Evolutionary conservation across 2,797 vertebrate species (phyloP).

Genomic region (Sebastes oblongus): DNA sequence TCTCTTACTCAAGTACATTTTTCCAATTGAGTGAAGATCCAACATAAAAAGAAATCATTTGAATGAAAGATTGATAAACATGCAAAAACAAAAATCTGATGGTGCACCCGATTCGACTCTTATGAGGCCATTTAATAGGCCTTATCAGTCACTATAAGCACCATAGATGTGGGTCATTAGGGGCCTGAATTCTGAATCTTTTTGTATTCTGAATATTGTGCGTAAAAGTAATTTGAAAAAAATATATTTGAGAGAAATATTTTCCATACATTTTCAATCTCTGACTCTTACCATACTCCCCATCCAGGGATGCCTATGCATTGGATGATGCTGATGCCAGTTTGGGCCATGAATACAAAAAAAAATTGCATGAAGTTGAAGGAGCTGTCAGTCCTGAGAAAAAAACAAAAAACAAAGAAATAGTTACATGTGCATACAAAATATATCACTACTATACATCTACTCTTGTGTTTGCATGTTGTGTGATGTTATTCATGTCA

Average conservation of each 20-base stretch:
- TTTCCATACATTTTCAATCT: background rate
- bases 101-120: too few relatives aligned
- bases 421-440: background rate
- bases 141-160: too few relatives aligned
- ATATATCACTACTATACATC: background rate
- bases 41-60: background rate
- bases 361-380: constrained; percentile 99
- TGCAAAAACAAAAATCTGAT: background rate
- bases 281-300: constrained; percentile 93
- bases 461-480: background rate
- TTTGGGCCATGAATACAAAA: constrained; percentile 97
- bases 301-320: constrained; percentile 96
- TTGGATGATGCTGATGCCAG: constrained; percentile 95
- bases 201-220: background rate
- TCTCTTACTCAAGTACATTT: background rate
- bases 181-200: background rate
- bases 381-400: constrained; percentile 92
- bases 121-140: too few relatives aligned
- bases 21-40: background rate
- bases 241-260: background rate
- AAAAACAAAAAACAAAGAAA: background rate
- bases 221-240: background rate
- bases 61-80: background rate
- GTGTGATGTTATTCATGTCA: background rate
- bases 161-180: too few relatives aligned